Evolutionary conservation across 2,113 vertebrate genomes (phyloP).

Genomic region (Cryptoleucopteryx plumbea): DNA sequence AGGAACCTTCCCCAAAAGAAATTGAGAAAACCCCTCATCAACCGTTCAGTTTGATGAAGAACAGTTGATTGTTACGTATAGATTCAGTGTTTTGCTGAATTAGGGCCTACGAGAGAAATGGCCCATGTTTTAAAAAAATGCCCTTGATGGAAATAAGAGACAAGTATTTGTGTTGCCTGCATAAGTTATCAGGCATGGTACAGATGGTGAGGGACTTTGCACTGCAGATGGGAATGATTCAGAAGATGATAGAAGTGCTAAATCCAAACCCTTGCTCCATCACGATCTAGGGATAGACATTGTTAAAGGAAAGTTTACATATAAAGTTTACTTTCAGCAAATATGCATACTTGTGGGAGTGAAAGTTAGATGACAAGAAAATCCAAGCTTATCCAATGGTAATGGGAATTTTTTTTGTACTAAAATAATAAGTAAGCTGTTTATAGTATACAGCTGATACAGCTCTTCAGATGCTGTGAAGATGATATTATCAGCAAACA

Average conservation of each 20-base stretch:
- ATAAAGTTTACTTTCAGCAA: constrained; percentile 35
- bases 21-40: neutral
- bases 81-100: neutral
- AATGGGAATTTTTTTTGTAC: neutral
- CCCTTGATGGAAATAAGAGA: neutral
- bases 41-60: neutral
- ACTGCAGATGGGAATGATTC: constrained; percentile 54
- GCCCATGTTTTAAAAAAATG: neutral
- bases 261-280: constrained; percentile 37
- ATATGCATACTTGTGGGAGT: neutral
- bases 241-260: constrained; percentile 44
- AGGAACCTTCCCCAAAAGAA: neutral
- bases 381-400: neutral
- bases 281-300: neutral
- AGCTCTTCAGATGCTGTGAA: neutral
- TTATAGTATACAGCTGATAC: neutral
- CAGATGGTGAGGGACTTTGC: constrained; percentile 55
- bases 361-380: neutral
- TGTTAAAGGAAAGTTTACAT: constrained; percentile 18
- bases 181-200: constrained; percentile 19
- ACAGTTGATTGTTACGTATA: neutral
- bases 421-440: neutral
- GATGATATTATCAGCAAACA: neutral
- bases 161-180: constrained; percentile 12
- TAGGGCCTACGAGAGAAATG: neutral